A percentile compares a stretch with the other conserved stretches of the same genome.
These are phyloP conservation scores for Oscheius onirici DNA, from an alignment of 2,888 invertebrate genomes.

Conservation along the genomic window DNA sequence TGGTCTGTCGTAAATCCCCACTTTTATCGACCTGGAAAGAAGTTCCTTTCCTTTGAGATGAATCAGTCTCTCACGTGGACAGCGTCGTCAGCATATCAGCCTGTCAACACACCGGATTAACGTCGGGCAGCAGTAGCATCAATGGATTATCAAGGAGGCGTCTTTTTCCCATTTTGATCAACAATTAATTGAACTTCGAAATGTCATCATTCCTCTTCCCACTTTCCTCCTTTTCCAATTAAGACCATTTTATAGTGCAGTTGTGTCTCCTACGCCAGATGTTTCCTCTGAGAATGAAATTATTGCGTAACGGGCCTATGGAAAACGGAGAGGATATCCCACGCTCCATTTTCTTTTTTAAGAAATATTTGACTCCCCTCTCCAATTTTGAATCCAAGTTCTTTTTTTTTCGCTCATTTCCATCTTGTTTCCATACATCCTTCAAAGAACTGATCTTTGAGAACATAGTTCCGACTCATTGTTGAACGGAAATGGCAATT, in stretches of 20 bases:
- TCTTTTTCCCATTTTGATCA: background rate
- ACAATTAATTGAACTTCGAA: conserved; percentile 6
- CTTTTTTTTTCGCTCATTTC: background rate
- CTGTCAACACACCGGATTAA: conserved; percentile 17
- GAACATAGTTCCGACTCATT: too few relatives aligned
- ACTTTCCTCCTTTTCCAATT: background rate
- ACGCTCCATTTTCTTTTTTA: too few relatives aligned
- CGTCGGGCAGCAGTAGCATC: background rate
- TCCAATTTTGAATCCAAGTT: background rate
- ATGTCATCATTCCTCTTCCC: background rate
- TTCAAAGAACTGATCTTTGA: background rate
- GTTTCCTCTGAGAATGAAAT: too few relatives aligned
- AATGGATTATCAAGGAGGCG: conserved; percentile 12
- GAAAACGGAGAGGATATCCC: too few relatives aligned
- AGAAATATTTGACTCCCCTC: background rate
- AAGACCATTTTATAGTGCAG: background rate
- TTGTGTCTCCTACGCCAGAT: background rate
- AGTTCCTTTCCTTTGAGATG: too few relatives aligned
- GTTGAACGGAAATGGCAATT: too few relatives aligned
- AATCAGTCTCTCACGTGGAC: too few relatives aligned
- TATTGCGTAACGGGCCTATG: too few relatives aligned
- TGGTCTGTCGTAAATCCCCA: too few relatives aligned
- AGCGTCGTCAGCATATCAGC: too few relatives aligned
- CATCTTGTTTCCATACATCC: background rate
- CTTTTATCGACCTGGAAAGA: too few relatives aligned